Evolutionary conservation across 2,888 invertebrate species (phyloP).

Genomic region (Lutraria lutraria): DNA sequence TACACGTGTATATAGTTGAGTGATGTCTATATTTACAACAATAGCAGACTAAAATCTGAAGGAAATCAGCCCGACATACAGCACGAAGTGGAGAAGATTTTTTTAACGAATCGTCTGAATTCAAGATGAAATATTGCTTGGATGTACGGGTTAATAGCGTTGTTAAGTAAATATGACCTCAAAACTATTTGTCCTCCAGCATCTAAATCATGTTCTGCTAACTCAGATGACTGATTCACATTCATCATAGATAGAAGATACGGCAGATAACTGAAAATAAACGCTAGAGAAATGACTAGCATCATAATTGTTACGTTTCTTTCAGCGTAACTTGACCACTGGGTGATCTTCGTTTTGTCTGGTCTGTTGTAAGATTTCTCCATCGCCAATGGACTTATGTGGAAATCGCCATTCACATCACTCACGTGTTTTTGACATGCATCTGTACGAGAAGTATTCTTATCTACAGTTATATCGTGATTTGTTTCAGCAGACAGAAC

Average conservation of each 20-base stretch:
- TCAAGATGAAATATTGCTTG: slow-evolving; percentile 23
- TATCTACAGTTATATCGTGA: neutral
- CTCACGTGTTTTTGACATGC: neutral
- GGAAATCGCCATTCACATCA: neutral
- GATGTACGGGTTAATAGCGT: slow-evolving; percentile 43
- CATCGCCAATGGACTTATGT: neutral
- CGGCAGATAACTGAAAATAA: slow-evolving; percentile 34
- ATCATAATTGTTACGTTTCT: slow-evolving; percentile 33
- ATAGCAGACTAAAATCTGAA: no score
- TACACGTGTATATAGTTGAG: no score
- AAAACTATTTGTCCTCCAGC: slow-evolving; percentile 37
- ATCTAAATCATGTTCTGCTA: slow-evolving; percentile 19
- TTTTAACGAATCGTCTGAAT: slow-evolving; percentile 29
- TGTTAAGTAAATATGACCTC: slow-evolving; percentile 37
- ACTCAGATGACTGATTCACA: neutral
- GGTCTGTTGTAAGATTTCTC: neutral
- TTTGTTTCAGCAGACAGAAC: neutral
- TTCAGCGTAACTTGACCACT: neutral
- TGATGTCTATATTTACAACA: no score
- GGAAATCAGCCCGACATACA: neutral
- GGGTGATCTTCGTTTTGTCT: neutral
- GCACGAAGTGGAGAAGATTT: neutral
- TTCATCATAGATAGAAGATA: slow-evolving; percentile 28
- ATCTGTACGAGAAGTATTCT: neutral
- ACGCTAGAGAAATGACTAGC: slow-evolving; percentile 22